Evolutionary conservation across 2,888 invertebrate genomes (phyloP).

Genomic region (Pardosa pseudoannulata): DNA sequence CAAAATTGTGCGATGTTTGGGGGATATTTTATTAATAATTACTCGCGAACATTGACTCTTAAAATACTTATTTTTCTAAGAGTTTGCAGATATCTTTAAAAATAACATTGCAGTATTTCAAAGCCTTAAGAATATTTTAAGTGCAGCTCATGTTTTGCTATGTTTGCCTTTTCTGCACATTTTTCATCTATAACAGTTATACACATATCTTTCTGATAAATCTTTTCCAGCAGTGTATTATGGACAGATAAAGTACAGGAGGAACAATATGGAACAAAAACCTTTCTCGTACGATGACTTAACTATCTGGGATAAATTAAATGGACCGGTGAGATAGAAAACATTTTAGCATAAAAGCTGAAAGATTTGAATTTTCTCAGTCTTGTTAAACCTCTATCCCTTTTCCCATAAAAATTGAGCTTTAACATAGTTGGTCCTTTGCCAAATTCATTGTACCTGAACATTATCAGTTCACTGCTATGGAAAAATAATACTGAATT

Average conservation of each 20-base stretch:
- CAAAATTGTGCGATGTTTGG: constrained; percentile 8
- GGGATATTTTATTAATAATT: too few relatives aligned
- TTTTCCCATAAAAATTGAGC: background rate
- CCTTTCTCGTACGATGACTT: too few relatives aligned
- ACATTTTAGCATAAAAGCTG: background rate
- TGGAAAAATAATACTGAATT: constrained; percentile 51
- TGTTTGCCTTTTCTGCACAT: background rate
- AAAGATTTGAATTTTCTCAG: background rate
- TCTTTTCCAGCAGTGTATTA: background rate
- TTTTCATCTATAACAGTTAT: background rate
- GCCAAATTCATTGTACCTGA: constrained; percentile 32
- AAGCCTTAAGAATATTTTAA: too few relatives aligned
- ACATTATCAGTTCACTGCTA: constrained; percentile 29
- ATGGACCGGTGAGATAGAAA: background rate
- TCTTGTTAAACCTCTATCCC: background rate
- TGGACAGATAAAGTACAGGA: background rate
- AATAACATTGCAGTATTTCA: too few relatives aligned
- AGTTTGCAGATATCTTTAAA: too few relatives aligned
- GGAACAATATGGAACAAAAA: background rate
- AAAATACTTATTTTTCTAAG: too few relatives aligned
- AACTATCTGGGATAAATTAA: too few relatives aligned
- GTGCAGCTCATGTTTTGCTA: too few relatives aligned
- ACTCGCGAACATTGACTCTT: too few relatives aligned
- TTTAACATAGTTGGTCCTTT: constrained; percentile 39
- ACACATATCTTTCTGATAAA: background rate